Conservation (phyloP, 2,888 invertebrate species). For the Heliconius erato region DNA sequence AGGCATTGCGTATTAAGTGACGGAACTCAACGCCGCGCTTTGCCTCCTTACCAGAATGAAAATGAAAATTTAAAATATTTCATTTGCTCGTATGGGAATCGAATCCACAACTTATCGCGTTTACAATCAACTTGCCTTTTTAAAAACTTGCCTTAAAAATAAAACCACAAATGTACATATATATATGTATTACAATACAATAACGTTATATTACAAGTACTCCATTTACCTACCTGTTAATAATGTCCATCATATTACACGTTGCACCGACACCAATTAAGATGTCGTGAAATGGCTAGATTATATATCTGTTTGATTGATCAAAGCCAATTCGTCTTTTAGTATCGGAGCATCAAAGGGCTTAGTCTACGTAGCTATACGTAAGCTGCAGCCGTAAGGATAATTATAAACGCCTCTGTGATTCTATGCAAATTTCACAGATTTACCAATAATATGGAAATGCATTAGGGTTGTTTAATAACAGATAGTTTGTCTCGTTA, state of each 20-base stretch:
- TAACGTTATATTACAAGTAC: neutral
- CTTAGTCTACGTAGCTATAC: neutral
- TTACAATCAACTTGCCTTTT: too few species aligned
- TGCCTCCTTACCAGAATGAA: neutral
- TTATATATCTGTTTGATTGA: conserved; percentile 27
- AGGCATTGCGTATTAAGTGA: neutral
- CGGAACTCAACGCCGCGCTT: neutral
- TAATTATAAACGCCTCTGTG: neutral
- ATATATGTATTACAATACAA: neutral
- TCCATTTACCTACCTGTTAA: neutral
- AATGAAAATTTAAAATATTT: neutral
- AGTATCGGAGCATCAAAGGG: conserved; percentile 13
- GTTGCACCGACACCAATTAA: neutral
- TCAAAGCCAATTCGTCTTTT: conserved; percentile 34
- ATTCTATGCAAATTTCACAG: neutral
- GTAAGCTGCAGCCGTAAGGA: neutral
- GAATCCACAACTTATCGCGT: too few species aligned
- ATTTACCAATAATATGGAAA: neutral
- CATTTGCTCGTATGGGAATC: neutral
- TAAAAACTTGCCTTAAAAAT: too few species aligned
- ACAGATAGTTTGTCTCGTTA: too few species aligned
- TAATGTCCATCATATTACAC: neutral
- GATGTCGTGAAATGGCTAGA: neutral
- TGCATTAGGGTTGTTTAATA: neutral
- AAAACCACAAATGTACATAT: too few species aligned